phyloP scores from a whole-genome alignment of 2,888 invertebrate species.

The Trissoscelio sp. region DNA sequence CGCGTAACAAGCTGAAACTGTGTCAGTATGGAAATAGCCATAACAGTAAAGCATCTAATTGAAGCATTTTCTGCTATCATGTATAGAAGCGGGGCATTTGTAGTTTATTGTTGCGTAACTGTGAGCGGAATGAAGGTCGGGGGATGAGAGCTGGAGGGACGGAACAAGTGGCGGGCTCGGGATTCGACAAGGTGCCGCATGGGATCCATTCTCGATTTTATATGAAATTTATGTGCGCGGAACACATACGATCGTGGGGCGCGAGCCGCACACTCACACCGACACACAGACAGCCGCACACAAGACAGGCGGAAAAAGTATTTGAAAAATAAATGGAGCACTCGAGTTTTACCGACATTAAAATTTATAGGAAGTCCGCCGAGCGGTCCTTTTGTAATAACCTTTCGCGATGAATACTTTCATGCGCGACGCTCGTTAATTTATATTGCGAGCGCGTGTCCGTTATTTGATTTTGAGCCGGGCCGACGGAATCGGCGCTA shows the following conservation, averaged over 20 bases:
- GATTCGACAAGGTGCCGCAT: conserved; percentile 57
- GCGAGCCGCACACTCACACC: not conserved
- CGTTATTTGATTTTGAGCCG: conserved; percentile 35
- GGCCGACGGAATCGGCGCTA: conserved; percentile 18
- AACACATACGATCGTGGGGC: conserved; percentile 10
- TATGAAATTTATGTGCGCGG: conserved; percentile 63
- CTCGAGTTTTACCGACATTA: conserved; percentile 49
- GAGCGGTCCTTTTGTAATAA: conserved; percentile 40
- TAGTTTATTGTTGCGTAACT: conserved; percentile 57
- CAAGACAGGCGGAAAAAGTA: conserved; percentile 53
- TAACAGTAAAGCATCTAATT: conserved; percentile 59
- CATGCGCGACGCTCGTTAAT: conserved; percentile 25
- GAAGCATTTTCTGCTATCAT: conserved; percentile 50
- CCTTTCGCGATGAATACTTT: conserved; percentile 44
- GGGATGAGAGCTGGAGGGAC: not conserved
- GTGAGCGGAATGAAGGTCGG: conserved; percentile 14
- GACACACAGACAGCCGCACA: not conserved
- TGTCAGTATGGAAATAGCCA: conserved; percentile 41
- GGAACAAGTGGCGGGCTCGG: conserved; percentile 11
- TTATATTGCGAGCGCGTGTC: conserved; percentile 30
- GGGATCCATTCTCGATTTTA: conserved; percentile 62
- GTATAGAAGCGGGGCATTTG: conserved; percentile 23
- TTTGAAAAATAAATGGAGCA: conserved; percentile 60
- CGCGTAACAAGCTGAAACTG: conserved; percentile 12
- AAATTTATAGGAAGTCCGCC: conserved; percentile 43